A percentile compares a stretch with the other conserved stretches of the same genome.
These are phyloP conservation scores for Lontra canadensis DNA, from an alignment of 2,113 vertebrate species.

Conservation along the genomic window DNA sequence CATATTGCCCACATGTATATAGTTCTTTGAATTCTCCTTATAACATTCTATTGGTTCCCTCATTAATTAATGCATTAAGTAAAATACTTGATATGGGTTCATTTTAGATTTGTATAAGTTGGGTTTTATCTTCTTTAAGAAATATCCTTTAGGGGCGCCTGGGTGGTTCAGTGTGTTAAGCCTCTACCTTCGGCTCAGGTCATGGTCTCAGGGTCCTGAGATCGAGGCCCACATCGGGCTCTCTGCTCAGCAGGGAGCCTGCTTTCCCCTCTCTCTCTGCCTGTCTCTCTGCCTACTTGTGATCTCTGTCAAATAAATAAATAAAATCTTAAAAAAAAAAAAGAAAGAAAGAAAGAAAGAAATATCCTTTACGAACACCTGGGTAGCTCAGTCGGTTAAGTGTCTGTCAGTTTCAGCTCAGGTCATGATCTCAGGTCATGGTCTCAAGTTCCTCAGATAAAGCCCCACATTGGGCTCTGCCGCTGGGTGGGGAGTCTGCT, in stretches of 20 bases:
- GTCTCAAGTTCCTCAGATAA: too few relatives aligned
- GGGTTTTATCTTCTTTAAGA: constrained; percentile 33
- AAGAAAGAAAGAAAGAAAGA: background rate
- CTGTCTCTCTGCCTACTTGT: too few relatives aligned
- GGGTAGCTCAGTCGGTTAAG: background rate
- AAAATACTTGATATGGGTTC: constrained; percentile 33
- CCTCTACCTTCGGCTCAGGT: too few relatives aligned
- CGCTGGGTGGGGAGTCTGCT: background rate
- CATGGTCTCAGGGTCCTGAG: background rate
- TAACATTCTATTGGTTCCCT: background rate
- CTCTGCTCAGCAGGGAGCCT: too few relatives aligned
- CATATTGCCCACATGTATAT: background rate
- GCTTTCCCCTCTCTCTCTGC: too few relatives aligned
- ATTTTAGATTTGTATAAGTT: background rate
- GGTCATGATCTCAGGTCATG: background rate
- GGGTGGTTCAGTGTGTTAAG: background rate
- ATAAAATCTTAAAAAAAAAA: too few relatives aligned
- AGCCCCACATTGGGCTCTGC: too few relatives aligned
- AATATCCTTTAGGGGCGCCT: too few relatives aligned
- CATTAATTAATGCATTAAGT: constrained; percentile 26
- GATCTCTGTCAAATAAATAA: too few relatives aligned
- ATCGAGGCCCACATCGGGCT: fast-evolving
- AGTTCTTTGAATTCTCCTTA: constrained; percentile 3
- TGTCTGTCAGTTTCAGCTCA: background rate
- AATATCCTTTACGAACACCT: too few relatives aligned